These are phyloP conservation scores for Corynorhinus townsendii DNA, from an alignment of 2,113 vertebrate species.

Conservation along the genomic window DNA sequence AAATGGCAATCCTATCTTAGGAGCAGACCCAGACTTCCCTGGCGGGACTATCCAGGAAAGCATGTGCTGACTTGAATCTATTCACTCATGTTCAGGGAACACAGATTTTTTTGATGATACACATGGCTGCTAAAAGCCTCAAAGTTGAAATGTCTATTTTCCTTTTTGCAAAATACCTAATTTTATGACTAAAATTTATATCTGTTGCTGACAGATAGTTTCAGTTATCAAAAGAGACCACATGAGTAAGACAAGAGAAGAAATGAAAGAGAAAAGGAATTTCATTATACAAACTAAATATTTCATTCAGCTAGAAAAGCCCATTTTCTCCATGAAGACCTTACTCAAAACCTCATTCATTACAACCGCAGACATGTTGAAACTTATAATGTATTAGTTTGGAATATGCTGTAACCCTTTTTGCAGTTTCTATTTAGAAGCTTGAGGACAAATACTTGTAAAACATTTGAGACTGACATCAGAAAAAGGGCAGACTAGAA, in stretches of 20 bases:
- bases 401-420: not conserved
- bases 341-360: not conserved
- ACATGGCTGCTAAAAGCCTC: not conserved
- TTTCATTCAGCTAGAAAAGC: not conserved
- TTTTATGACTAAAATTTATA: not conserved
- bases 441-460: not conserved
- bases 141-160: constrained; percentile 2
- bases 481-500: not conserved
- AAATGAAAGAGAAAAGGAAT: not conserved
- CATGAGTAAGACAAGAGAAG: not conserved
- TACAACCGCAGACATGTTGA: not conserved
- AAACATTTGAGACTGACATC: not conserved
- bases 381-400: not conserved
- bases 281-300: not conserved
- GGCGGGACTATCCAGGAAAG: not conserved
- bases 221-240: not conserved
- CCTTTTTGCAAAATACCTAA: not conserved
- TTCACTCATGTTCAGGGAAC: not conserved
- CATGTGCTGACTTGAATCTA: constrained; percentile 41
- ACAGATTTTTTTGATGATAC: not conserved
- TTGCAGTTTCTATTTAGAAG: constrained; percentile 12
- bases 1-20: constrained; percentile 55
- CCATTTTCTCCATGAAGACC: not conserved
- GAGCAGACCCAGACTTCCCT: constrained; percentile 28
- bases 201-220: not conserved